Evolutionary conservation across 2,797 vertebrate genomes (phyloP), one percentile per base, ranked within the genome.

Genomic region (Rachycentron canadum): DNA sequence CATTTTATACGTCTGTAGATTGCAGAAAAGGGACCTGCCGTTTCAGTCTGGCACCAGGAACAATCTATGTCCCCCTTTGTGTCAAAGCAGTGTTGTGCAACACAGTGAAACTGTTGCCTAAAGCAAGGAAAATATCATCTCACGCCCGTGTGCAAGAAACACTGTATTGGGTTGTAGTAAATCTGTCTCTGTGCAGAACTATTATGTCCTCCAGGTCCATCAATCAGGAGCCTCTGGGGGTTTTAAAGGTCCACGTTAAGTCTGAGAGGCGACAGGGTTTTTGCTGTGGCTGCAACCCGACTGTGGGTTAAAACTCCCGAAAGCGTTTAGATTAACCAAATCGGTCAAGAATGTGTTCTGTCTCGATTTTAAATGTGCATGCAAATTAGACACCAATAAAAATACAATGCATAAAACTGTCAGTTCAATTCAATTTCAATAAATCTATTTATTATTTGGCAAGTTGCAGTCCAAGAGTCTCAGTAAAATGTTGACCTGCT

Each of bases 41-140:
- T 49, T 80, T 57, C 47, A 53, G 68, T 70, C 21, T 70, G 63
- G 65, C 69, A 73, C 43, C 36, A 57, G 34, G 49, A 69, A 67
- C 55, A 70, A 68, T 73, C 50, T 41, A 14, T 53, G 65, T 67
- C 34, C 23, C 38, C 67, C 41, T 70, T 55, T 73, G 21, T 74
- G 55, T 78, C 66, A 66, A 61, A 55, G 36, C 7, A 28, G 38
- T 71, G 69, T 56, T 76, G 58, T 76, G 72, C 14, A 74, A 79
- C 66, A 70, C 58, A 57, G 45, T 64, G 65, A 79, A 84, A 67
- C 52, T 61, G 36, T 78, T 74, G 73, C 79, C 60, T 71, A 47
- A 52, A 82, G 59, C 25, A 1, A 57, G 64, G 66, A 76, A 81
- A 86, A 76, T 63, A 79, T 65, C n/a, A 79, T 81, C 49, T 79